Evolutionary conservation across 2,797 vertebrate genomes (phyloP), one percentile per base, ranked within the genome.

Genomic region (Hemitrygon akajei): DNA sequence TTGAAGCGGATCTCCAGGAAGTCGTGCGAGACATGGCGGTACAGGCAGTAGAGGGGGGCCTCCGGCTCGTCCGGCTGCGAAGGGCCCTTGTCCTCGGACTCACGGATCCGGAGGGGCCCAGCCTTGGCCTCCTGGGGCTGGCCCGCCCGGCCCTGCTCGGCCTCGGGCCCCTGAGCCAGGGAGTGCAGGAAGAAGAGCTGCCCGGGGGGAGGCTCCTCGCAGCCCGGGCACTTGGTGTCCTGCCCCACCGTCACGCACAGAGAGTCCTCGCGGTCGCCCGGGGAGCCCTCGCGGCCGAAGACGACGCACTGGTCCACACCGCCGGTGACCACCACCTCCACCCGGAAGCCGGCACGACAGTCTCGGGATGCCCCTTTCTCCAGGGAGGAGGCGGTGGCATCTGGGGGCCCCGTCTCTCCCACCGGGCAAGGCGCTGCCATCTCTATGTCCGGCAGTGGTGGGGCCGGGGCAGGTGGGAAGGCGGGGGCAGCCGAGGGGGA

Each of bases 1-100:
- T 99, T 98, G 95, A 99, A 99, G 0, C 99, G 98, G 96, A 99
- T 99, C 95, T 99, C 99, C 94, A 99, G 95, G 94, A 99, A 99
- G 94, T 99, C 98, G 0, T 99, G 99, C 0, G 99, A 99, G 75
- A 99, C 98, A 0, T 99, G 98, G 1, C 98, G 98, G 95, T 99
- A 99, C 11, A 99, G 96, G 27, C 98, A 98, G 94, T 98, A 99
- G 18, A 99, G 96, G 0, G 98, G 97, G 0, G 98, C 97, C 95
- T 98, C 98, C 0, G 97, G 93, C 60, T 96, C 95, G 18, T 97
- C 66, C 0, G 71, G 0, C 2, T 96, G 95, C 60, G 0, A 94
- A 7, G 0, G 0, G 95, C 95, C 0, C 34, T 73, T 75, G 0
- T 92, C 95, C 94, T 37, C 95, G 95, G 0, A 76, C 93, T 47